phyloP scores from a whole-genome alignment of 2,113 vertebrate species.

The Macrotus californicus region DNA sequence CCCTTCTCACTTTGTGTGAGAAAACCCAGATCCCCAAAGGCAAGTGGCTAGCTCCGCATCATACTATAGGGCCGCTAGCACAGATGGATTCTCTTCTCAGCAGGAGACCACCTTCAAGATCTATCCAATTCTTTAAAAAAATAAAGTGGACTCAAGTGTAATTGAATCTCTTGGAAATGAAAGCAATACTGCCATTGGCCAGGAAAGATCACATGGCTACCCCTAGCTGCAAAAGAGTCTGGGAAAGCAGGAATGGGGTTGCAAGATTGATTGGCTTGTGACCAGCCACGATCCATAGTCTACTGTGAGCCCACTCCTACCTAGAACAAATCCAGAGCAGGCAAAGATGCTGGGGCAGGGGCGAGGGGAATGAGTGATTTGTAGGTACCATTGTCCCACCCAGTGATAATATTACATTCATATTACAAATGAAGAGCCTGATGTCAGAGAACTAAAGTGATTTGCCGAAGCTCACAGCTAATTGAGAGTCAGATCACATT shows the following conservation, averaged over 20 bases:
- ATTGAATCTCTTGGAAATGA: background rate
- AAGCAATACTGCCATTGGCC: background rate
- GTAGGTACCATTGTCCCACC: background rate
- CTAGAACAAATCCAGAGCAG: background rate
- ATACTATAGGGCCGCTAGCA: background rate
- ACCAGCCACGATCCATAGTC: background rate
- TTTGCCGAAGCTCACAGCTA: background rate
- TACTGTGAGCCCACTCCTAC: background rate
- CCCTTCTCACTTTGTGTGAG: background rate
- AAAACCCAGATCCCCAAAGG: background rate
- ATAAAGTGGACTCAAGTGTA: background rate
- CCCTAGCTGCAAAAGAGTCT: background rate
- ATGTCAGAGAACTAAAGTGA: background rate
- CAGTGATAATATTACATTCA: background rate
- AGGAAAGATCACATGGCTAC: background rate
- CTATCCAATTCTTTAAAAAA: background rate
- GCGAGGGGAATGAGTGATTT: background rate
- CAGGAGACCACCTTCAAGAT: background rate
- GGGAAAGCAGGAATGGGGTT: background rate
- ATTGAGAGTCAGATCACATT: background rate
- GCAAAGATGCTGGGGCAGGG: background rate
- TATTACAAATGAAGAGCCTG: background rate
- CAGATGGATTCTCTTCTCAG: background rate
- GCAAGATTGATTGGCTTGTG: background rate
- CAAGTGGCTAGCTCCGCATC: background rate